Evolutionary conservation across 2,888 invertebrate genomes (phyloP).

Genomic region (Cryptocheilus praepositus): DNA sequence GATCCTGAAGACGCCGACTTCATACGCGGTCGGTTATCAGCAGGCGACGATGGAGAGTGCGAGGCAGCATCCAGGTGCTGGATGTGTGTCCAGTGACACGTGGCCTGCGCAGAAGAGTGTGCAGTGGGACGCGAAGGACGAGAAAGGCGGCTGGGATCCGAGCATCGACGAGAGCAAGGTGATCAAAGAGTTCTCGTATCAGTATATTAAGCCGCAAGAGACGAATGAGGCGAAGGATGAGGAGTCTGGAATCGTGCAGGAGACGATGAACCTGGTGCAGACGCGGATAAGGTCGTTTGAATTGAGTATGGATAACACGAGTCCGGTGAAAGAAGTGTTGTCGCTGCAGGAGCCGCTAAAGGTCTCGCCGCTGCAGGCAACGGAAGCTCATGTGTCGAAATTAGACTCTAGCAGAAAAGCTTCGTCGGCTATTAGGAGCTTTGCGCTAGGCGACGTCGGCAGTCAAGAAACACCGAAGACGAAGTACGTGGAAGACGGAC

Average conservation of each 20-base stretch:
- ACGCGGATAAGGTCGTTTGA: constrained; percentile 69
- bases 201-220: constrained; percentile 68
- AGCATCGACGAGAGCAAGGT: constrained; percentile 70
- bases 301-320: constrained; percentile 51
- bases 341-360: constrained; percentile 74
- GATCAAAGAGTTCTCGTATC: constrained; percentile 73
- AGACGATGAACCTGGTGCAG: constrained; percentile 62
- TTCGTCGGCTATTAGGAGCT: constrained; percentile 55
- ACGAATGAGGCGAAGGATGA: constrained; percentile 61
- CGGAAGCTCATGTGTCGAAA: constrained; percentile 73
- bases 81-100: constrained; percentile 37
- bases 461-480: constrained; percentile 12
- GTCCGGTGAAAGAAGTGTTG: constrained; percentile 59
- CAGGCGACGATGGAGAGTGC: constrained; percentile 34
- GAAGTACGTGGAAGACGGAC: constrained; percentile 31
- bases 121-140: constrained; percentile 62
- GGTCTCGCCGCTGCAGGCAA: constrained; percentile 69
- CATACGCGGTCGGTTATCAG: constrained; percentile 50
- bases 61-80: constrained; percentile 51
- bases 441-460: constrained; percentile 58
- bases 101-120: constrained; percentile 64
- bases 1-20: constrained; percentile 63
- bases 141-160: constrained; percentile 64
- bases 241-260: constrained; percentile 54
- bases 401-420: constrained; percentile 57